Conservation (phyloP, 2,113 vertebrate genomes). For the Tenrec ecaudatus region DNA sequence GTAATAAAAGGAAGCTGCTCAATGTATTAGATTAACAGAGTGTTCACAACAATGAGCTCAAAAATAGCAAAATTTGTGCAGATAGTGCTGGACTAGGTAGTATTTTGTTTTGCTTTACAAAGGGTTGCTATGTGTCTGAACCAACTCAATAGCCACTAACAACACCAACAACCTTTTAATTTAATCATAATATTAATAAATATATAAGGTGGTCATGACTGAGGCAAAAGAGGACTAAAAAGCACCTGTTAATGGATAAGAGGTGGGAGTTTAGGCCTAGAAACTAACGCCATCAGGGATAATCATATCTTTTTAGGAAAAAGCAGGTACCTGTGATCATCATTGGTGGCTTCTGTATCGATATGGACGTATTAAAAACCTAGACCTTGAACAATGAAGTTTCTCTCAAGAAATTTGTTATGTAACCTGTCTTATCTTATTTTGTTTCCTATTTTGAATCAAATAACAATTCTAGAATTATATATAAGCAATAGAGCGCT, state of each 20-base stretch:
- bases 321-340: background rate
- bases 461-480: constrained; percentile 27
- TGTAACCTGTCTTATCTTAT: constrained; percentile 26
- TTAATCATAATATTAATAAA: background rate
- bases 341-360: background rate
- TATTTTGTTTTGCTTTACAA: too few species aligned
- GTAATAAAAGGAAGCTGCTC: too few species aligned
- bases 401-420: constrained; percentile 5
- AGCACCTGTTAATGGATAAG: background rate
- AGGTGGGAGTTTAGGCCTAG: background rate
- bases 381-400: constrained; percentile 25
- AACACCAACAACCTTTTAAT: background rate
- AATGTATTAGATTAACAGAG: too few species aligned
- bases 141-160: too few species aligned
- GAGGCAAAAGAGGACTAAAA: background rate
- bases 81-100: too few species aligned
- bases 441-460: constrained; percentile 35
- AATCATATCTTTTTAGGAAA: too few species aligned
- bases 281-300: background rate
- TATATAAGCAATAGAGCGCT: background rate
- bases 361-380: constrained; percentile 9
- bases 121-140: too few species aligned
- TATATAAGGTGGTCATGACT: background rate
- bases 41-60: too few species aligned
- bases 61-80: too few species aligned